phyloP scores from a whole-genome alignment of 2,797 vertebrate species.

The Oryzias sinensis region DNA sequence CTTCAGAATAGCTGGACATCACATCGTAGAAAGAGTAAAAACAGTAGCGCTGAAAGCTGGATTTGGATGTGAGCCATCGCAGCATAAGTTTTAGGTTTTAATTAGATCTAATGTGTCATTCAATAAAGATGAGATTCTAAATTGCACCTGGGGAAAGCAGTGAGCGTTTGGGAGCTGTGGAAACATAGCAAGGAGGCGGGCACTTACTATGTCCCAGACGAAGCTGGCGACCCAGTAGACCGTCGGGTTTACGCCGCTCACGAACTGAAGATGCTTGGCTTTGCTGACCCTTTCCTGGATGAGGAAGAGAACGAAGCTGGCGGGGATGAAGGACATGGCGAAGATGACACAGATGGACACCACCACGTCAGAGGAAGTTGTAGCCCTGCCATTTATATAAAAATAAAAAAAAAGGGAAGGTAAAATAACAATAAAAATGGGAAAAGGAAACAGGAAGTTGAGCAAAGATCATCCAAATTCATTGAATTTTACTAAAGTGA shows the following conservation, averaged over 20 bases:
- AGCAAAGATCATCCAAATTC: no score
- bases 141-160: neutral
- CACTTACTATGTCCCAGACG: conserved; percentile 95
- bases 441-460: no score
- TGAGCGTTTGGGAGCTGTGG: neutral
- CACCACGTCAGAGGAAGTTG: conserved; percentile 91
- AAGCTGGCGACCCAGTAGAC: conserved; percentile 96
- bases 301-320: conserved; percentile 97
- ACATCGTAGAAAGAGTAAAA: conserved; percentile 13
- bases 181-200: neutral
- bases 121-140: neutral
- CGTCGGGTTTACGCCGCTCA: conserved; percentile 93
- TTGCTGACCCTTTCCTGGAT: conserved; percentile 98
- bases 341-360: conserved; percentile 99
- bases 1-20: neutral
- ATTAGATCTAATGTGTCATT: neutral
- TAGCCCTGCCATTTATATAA: conserved; percentile 67
- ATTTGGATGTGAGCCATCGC: neutral
- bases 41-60: conserved; percentile 3
- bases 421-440: conserved; percentile 11
- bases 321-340: conserved; percentile 98
- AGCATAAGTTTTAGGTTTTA: neutral
- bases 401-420: conserved; percentile 20
- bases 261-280: conserved; percentile 96
- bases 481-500: no score